Evolutionary conservation across 2,888 invertebrate species (phyloP), one percentile per base, ranked within the genome.

Genomic region (Agrotis exclamationis): DNA sequence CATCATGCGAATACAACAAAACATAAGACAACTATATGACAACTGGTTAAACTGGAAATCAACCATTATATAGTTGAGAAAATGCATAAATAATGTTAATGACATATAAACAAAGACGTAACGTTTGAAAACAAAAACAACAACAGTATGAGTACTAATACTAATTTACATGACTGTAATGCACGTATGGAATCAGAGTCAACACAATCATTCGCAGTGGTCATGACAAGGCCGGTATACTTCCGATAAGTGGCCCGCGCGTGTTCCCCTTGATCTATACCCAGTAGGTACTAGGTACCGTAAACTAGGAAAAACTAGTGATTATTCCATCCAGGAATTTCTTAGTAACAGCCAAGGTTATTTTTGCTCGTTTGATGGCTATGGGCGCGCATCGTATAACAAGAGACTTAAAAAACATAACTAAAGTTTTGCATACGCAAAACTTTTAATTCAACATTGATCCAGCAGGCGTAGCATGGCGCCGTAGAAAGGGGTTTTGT

Each of bases 191-290:
- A 51, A 48, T 47, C 44, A 58, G 56, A 33, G 73, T 50, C 24
- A 51, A 45, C 50, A 51, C 11, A n/a, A n/a, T n/a, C n/a, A 68
- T 51, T 67, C 60, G n/a, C 54, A 48, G 57, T 50, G 48, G 44
- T 56, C 54, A 51, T 54, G 39, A 50, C 85, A 87, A 88, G 88
- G 88, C 57, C 82, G 60, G 44, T 65, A 47, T 14, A 72, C 83
- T 79, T 79, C 80, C 80, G 70, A 53, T 48, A 53, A 13, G 62
- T 73, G 68, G 74, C 70, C 79, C 71, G 73, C 72, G 75, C 65
- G 67, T 54, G 67, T 50, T 47, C 59, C 66, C 73, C 76, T 80
- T 83, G 78, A 74, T 82, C 63, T 78, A 73, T 63, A 48, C 28
- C 33, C 47, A 39, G 70, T 70, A 57, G 44, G 54, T 24, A 50